These are phyloP conservation scores for Fulmarus glacialis DNA, from an alignment of 2,113 vertebrate species.

Conservation along the genomic window DNA sequence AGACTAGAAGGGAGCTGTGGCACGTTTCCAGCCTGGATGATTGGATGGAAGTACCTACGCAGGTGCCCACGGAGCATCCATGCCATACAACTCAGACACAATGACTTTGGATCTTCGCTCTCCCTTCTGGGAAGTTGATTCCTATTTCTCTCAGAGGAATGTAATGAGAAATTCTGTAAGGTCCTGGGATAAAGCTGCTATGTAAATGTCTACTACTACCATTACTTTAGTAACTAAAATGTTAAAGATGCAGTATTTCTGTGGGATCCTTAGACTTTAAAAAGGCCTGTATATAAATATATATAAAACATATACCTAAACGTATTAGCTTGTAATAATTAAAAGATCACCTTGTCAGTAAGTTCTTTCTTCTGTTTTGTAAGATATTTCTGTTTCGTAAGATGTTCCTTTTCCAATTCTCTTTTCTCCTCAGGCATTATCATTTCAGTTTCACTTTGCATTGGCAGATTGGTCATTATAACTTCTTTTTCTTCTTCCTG, in stretches of 20 bases:
- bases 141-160: not conserved
- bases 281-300: not conserved
- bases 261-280: not conserved
- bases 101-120: not conserved
- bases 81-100: not conserved
- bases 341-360: not conserved
- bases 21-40: not conserved
- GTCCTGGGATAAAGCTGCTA: not conserved
- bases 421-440: not conserved
- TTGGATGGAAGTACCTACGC: not conserved
- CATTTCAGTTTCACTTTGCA: not conserved
- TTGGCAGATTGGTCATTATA: not conserved
- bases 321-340: not conserved
- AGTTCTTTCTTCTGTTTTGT: not conserved
- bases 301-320: not conserved
- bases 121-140: not conserved
- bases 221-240: not conserved
- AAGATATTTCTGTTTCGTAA: not conserved
- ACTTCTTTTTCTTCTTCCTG: not conserved
- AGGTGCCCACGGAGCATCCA: rapidly evolving
- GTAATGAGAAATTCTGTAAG: not conserved
- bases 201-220: not conserved
- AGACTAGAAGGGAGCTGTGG: not conserved
- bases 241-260: not conserved
- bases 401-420: not conserved